These are phyloP conservation scores for Nemopilema nomurai DNA, from an alignment of 30 jellyfish, hydroid and myxozoan species.

Conservation along the genomic window DNA sequence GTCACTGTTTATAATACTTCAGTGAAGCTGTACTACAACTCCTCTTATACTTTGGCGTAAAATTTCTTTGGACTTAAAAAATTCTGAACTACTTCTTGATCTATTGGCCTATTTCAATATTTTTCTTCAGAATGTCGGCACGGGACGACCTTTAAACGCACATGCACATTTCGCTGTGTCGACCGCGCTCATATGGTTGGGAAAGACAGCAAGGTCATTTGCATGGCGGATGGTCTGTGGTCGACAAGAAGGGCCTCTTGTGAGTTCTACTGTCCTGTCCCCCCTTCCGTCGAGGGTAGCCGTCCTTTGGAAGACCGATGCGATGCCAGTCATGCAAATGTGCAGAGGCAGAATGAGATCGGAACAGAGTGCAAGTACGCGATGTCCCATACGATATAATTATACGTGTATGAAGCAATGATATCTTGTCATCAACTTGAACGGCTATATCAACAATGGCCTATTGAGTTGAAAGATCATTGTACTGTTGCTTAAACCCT, in stretches of 20 bases:
- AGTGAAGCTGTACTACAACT: no score
- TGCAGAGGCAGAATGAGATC: constrained; percentile 37
- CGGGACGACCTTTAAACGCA: constrained; percentile 60
- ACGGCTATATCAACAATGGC: no score
- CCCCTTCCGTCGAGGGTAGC: constrained; percentile 62
- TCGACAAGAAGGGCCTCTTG: constrained; percentile 67
- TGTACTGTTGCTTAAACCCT: no score
- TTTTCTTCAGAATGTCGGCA: constrained; percentile 57
- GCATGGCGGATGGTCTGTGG: constrained; percentile 91
- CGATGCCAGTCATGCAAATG: constrained; percentile 63
- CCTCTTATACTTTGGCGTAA: no score
- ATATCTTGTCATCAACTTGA: no score
- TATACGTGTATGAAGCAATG: no score
- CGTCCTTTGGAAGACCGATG: constrained; percentile 24
- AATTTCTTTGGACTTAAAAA: no score
- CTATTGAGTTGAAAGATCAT: no score
- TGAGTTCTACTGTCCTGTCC: constrained; percentile 58
- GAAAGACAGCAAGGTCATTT: constrained; percentile 49
- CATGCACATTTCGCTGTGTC: constrained; percentile 58
- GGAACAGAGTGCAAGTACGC: constrained; percentile 77
- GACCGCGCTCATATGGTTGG: constrained; percentile 69
- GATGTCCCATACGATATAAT: no score
- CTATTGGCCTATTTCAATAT: no score
- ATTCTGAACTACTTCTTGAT: no score
- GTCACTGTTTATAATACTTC: no score